A percentile compares a stretch with the other conserved stretches of the same genome.
Conservation (phyloP, 2,113 vertebrate genomes). For the Procavia capensis region DNA sequence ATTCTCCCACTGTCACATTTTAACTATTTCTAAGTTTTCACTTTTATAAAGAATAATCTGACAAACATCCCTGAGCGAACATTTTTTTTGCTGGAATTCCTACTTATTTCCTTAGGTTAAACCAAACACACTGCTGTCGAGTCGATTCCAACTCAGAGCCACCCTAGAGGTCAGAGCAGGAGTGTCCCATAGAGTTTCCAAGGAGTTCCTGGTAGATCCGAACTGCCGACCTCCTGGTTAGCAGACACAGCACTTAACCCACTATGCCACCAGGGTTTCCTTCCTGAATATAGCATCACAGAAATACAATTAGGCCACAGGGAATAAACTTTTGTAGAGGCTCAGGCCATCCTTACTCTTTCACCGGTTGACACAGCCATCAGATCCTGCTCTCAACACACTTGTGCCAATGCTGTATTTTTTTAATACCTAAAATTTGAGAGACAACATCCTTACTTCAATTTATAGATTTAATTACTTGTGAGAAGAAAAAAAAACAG, state of each 20-base stretch:
- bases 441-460: not conserved
- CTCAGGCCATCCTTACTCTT: not conserved
- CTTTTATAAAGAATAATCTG: conserved; percentile 10
- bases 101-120: not conserved
- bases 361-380: not conserved
- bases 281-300: not conserved
- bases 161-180: no score
- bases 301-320: not conserved
- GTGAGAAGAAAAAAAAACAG: conserved; percentile 15
- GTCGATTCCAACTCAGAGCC: no score
- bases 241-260: no score
- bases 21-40: not conserved
- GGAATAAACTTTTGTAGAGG: not conserved
- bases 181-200: no score
- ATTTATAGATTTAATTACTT: conserved; percentile 28
- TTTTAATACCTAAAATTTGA: not conserved
- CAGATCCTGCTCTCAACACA: not conserved
- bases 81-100: not conserved
- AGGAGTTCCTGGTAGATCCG: no score
- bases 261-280: no score
- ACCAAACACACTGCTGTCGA: no score
- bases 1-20: not conserved
- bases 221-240: no score
- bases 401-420: not conserved
- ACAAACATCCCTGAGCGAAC: conserved; percentile 16